Evolutionary conservation across 2,797 vertebrate species (phyloP).

Genomic region (Hylomyscus alleni): DNA sequence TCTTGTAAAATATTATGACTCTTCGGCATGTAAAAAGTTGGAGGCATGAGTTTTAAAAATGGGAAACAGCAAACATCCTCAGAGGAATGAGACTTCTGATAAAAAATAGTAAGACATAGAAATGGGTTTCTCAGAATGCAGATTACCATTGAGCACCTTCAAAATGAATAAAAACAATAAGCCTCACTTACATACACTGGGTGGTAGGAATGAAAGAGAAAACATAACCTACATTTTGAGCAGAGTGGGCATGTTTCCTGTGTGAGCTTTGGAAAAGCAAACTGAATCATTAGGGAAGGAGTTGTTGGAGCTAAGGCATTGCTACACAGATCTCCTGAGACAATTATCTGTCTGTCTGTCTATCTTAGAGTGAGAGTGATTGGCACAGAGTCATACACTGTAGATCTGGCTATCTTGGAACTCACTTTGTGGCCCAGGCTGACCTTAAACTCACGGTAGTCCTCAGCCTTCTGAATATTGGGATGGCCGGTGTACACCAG

Average conservation of each 20-base stretch:
- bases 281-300: slow-evolving; percentile 2
- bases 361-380: not conserved
- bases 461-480: not conserved
- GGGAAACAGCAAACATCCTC: not conserved
- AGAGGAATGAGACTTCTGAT: not conserved
- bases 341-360: not conserved
- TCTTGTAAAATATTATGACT: slow-evolving; percentile 33
- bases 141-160: not conserved
- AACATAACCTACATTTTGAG: not conserved
- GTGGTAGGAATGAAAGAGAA: not conserved
- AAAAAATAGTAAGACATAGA: slow-evolving; percentile 11
- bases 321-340: not conserved
- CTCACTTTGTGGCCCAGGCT: not conserved
- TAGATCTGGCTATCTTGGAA: not conserved
- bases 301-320: slow-evolving; percentile 17
- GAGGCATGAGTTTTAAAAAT: slow-evolving; percentile 21
- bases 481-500: not conserved
- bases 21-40: not conserved
- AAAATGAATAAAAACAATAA: slow-evolving; percentile 17
- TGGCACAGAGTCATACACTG: not conserved
- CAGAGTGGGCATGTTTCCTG: not conserved
- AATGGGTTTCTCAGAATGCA: slow-evolving; percentile 25
- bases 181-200: not conserved
- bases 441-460: not conserved
- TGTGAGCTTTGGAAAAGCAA: not conserved